Evolutionary conservation across 2,888 invertebrate genomes (phyloP), one percentile per base, ranked within the genome.

Genomic region (Drosophila fulvimacula): DNA sequence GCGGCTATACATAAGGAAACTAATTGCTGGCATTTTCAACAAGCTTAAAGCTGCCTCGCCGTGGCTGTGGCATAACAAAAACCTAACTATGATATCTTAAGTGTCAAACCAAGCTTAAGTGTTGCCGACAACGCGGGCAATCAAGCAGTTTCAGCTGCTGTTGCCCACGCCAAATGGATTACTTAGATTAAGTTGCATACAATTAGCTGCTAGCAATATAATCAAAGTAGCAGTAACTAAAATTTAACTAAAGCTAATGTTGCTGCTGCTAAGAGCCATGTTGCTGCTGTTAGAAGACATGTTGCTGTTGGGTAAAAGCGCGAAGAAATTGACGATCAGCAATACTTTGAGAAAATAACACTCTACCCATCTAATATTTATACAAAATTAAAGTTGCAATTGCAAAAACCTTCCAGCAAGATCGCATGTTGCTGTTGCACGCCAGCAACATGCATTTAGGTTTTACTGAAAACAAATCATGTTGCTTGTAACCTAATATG

Each of bases 21-120:
- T 73, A 76, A 76, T 76, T 76, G 69, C 65, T 59, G 44, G 61
- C 68, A 62, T 59, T 67, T 58, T 36, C 15, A 68, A 51, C 56
- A 57, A 41, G 34, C 44, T 53, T 41, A 19, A 42, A 39, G 53
- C 52, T 49, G 30, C 30, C 19, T 13, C 15, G 19, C 19, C 30
- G 17, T 38, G 48, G 56, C 27, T 39, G 32, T 49, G 19, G 34
- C 9, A 41, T 9, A n/a, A 9, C 19, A 17, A 17, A 44, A 38
- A 7, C 7, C n/a, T 6, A 32, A 24, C 36, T 52, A 32, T 49
- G 21, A 36, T 5, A 56, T 27, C 36, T 24, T 39, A 13, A 56
- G 48, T 44, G 11, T 60, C 39, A 19, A 36, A 59, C 15, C 5
- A 17, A 15, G 19, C 13, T 3, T 11, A 41, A 41, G 19, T 52